Conservation (phyloP, 2,888 invertebrate species). For the Andrena dorsata region DNA sequence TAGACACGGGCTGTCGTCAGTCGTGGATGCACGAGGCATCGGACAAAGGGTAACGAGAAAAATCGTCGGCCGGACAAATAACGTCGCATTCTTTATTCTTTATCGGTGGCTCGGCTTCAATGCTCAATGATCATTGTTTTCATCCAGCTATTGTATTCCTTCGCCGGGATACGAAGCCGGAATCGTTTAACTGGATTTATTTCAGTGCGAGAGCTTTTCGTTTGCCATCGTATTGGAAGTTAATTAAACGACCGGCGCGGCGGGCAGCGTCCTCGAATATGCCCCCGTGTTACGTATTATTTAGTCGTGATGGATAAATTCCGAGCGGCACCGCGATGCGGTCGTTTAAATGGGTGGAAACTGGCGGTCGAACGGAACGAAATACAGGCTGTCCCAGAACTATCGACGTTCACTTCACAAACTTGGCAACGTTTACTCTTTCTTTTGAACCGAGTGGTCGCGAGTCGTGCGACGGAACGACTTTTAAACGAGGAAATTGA, state of each 20-base stretch:
- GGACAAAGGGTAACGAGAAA: conserved; percentile 6
- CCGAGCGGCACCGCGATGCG: not conserved
- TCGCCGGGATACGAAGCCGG: conserved; percentile 3
- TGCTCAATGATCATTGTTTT: conserved; percentile 33
- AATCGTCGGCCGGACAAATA: conserved; percentile 36
- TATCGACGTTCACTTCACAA: too few relatives aligned
- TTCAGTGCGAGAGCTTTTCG: conserved; percentile 19
- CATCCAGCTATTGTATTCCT: conserved; percentile 31
- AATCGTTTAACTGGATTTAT: conserved; percentile 27
- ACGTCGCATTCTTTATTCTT: conserved; percentile 30
- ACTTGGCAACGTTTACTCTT: too few relatives aligned
- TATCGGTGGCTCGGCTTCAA: conserved; percentile 19
- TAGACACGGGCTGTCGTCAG: not conserved
- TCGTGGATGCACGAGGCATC: not conserved
- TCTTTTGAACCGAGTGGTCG: too few relatives aligned
- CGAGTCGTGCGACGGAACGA: too few relatives aligned
- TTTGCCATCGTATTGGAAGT: not conserved
- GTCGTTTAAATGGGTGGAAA: not conserved
- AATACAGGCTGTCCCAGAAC: too few relatives aligned
- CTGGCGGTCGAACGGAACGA: not conserved
- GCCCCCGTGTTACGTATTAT: not conserved
- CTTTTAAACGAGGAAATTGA: too few relatives aligned
- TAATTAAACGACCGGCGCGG: not conserved
- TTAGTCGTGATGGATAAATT: not conserved
- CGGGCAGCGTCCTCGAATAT: not conserved